A percentile compares a stretch with the other conserved stretches of the same genome.
Evolutionary conservation across 2,113 vertebrate species (phyloP).

Genomic region (Herpetotheres cachinnans): DNA sequence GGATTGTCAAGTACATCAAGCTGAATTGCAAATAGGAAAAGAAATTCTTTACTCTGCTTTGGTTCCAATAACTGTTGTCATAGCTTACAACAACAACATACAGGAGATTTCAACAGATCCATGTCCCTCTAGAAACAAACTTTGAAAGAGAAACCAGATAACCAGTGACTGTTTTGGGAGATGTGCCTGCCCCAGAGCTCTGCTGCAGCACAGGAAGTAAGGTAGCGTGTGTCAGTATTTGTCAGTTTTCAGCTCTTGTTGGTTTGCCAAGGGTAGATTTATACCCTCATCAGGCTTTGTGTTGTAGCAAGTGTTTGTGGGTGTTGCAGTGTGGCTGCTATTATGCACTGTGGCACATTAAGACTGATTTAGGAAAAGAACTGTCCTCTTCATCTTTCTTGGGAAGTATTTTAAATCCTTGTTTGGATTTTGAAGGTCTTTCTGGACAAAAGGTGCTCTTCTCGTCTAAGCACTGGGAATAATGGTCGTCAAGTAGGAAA

Average conservation of each 20-base stretch:
- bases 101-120: not conserved
- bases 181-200: not conserved
- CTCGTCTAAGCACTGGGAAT: not conserved
- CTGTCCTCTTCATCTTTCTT: not conserved
- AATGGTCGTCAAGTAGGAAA: not conserved
- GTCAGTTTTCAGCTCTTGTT: not conserved
- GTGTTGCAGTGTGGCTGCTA: not conserved
- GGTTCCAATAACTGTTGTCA: not conserved
- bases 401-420: not conserved
- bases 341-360: not conserved
- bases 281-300: not conserved
- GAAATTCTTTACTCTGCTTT: not conserved
- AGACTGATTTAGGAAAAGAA: not conserved
- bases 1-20: not conserved
- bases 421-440: not conserved
- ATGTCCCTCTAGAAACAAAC: not conserved
- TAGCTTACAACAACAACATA: not conserved
- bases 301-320: not conserved
- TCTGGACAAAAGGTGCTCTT: not conserved
- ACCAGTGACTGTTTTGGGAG: not conserved
- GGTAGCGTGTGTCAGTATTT: not conserved
- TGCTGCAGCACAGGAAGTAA: not conserved
- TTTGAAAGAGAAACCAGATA: not conserved
- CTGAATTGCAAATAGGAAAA: not conserved
- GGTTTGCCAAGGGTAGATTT: not conserved